These are phyloP conservation scores for Atopsyche davidsoni DNA, from an alignment of 1,140 invertebrate genomes.

Conservation along the genomic window DNA sequence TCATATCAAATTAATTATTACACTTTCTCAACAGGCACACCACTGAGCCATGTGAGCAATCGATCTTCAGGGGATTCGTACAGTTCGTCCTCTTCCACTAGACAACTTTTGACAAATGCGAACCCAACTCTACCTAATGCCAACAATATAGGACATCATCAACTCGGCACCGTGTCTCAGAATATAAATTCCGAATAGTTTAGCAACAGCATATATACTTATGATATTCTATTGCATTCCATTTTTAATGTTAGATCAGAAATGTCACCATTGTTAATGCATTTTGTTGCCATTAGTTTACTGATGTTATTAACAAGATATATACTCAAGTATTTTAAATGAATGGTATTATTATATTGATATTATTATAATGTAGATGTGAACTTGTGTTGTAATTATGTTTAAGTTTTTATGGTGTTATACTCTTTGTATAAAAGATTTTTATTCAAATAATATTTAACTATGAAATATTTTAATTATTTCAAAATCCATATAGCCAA, in stretches of 20 bases:
- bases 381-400: too few species aligned
- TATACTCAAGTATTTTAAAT: too few species aligned
- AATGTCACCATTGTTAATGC: background rate
- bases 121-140: conserved; percentile 13
- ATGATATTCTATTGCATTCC: background rate
- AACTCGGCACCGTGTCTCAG: conserved; percentile 4
- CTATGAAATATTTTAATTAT: too few species aligned
- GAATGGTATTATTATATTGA: too few species aligned
- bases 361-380: too few species aligned
- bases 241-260: background rate
- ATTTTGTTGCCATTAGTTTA: too few species aligned
- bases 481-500: too few species aligned
- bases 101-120: conserved; percentile 51
- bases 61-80: conserved; percentile 68
- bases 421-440: too few species aligned
- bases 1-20: too few species aligned
- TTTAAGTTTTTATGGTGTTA: too few species aligned
- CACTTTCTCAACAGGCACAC: conserved; percentile 49
- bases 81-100: conserved; percentile 64
- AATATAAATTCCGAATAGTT: conserved; percentile 18
- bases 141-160: conserved; percentile 26
- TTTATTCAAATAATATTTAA: too few species aligned
- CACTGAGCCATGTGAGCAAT: conserved; percentile 58
- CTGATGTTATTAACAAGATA: too few species aligned
- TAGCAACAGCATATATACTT: background rate